Evolutionary conservation across 1,140 invertebrate genomes (phyloP).

Genomic region (Apis florea): DNA sequence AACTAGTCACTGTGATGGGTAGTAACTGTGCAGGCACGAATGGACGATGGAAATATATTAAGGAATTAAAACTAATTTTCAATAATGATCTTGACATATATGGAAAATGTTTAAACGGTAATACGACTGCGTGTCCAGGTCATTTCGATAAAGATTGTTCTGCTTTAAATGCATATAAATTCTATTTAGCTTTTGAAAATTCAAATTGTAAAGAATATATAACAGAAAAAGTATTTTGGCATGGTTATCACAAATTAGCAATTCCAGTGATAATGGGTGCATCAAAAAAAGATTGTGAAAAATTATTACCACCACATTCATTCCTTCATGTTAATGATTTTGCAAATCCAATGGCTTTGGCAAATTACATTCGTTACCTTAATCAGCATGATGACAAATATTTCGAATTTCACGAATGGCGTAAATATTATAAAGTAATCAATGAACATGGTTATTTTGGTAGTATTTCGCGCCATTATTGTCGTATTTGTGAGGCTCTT

Average conservation of each 20-base stretch:
- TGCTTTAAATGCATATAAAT: conserved; percentile 83
- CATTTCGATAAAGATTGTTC: conserved; percentile 83
- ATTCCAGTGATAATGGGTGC: conserved; percentile 88
- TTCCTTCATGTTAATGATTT: conserved; percentile 90
- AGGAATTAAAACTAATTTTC: conserved; percentile 79
- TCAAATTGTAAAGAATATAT: conserved; percentile 86
- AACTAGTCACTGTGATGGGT: conserved; percentile 82
- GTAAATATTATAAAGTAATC: conserved; percentile 83
- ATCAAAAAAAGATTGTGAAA: conserved; percentile 78
- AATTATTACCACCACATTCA: conserved; percentile 83
- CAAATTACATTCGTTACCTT: conserved; percentile 82
- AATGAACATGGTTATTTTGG: conserved; percentile 89
- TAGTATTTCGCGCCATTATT: conserved; percentile 87
- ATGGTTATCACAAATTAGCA: conserved; percentile 83
- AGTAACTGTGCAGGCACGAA: conserved; percentile 83
- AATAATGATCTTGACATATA: conserved; percentile 66
- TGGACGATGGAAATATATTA: conserved; percentile 82
- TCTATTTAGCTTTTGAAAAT: conserved; percentile 90
- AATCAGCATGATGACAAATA: conserved; percentile 81
- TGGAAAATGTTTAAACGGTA: conserved; percentile 70
- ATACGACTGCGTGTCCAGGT: conserved; percentile 80
- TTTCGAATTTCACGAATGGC: conserved; percentile 86
- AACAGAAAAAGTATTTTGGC: conserved; percentile 87
- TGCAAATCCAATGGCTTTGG: conserved; percentile 82
- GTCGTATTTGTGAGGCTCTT: conserved; percentile 89